Evolutionary conservation across 1,140 invertebrate genomes (phyloP), one percentile per base, ranked within the genome.

Genomic region (Musca vetustissima): DNA sequence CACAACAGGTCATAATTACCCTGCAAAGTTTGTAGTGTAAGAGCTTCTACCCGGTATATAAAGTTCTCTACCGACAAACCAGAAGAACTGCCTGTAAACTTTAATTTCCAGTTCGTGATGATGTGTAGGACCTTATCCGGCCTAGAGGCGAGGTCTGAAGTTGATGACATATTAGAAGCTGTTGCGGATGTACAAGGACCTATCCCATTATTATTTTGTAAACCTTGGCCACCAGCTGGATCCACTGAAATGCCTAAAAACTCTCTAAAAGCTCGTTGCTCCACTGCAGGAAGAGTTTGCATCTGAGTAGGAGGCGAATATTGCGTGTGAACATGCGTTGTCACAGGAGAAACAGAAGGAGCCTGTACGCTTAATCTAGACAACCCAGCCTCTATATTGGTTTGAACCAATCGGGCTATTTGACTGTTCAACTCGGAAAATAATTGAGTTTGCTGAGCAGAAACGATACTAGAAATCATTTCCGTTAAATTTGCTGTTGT

Each of bases 31-130:
- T 21, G 22, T 7, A 17, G 32, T 19, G 66, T 57, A 22, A 43
- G 15, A 9, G 32, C 22, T 8, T 57, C 47, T 2, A 55, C 28
- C 57, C 66, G 28, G 22, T 68, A 68, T 19, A 68, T 43, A 28
- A 68, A 59, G 15, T 32, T 49, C 7, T 68, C 53, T 4, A 68
- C 36, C 3, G 52, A 43, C 21, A 68, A 21, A 21, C 21, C 32
- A 11, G 43, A 25, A 4, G 24, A 13, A 14, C 13, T 32, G 2
- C 53, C 66, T 22, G 52, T 17, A 28, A 68, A 68, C 43, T 22
- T 57, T 14, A 68, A 2, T 28, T 68, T 52, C 66, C 66, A 68
- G 17, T 68, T 68, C 15, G 55, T 11, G 24, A 68, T 66, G 22
- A 66, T 19, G n/a, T 64, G 52, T 22, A 21, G 19, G 7, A 55